Percentiles rank a stretch among this genome's conserved stretches.
Conservation (phyloP, 2,113 vertebrate genomes). For the Maccullochella peelii region DNA sequence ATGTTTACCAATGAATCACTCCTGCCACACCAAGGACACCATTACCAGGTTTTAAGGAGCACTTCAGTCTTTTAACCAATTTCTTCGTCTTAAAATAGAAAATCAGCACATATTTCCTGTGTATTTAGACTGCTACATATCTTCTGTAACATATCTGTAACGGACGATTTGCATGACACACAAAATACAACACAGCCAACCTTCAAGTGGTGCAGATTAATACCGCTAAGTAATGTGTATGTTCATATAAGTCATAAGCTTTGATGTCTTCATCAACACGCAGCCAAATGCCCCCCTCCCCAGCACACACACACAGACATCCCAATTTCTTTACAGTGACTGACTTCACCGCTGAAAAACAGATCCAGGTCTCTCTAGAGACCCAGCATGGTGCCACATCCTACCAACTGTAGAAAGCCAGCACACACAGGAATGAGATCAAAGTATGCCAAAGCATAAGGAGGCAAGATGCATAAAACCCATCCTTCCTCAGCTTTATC, state of each 20-base stretch:
- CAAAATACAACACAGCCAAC: too few species aligned
- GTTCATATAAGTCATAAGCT: slow-evolving; percentile 59
- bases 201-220: slow-evolving; percentile 54
- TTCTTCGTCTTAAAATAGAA: slow-evolving; percentile 25
- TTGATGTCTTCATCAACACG: slow-evolving; percentile 72
- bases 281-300: not conserved
- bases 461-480: slow-evolving; percentile 71
- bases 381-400: slow-evolving; percentile 70
- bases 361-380: slow-evolving; percentile 65
- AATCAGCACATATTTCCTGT: slow-evolving; percentile 6
- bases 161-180: too few species aligned
- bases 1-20: slow-evolving; percentile 59
- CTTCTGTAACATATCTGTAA: slow-evolving; percentile 25
- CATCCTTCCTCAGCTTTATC: slow-evolving; percentile 51
- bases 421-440: slow-evolving; percentile 70
- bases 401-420: slow-evolving; percentile 56
- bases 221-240: slow-evolving; percentile 50
- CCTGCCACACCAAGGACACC: slow-evolving; percentile 38
- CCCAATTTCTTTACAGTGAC: slow-evolving; percentile 39
- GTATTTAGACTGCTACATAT: slow-evolving; percentile 7
- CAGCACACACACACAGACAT: slow-evolving; percentile 4
- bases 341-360: slow-evolving; percentile 53
- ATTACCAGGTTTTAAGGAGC: slow-evolving; percentile 34
- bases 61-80: slow-evolving; percentile 31
- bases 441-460: slow-evolving; percentile 70